Base-by-base conservation (phyloP, 2,113 vertebrate genomes). In the Circaetus gallicus region DNA sequence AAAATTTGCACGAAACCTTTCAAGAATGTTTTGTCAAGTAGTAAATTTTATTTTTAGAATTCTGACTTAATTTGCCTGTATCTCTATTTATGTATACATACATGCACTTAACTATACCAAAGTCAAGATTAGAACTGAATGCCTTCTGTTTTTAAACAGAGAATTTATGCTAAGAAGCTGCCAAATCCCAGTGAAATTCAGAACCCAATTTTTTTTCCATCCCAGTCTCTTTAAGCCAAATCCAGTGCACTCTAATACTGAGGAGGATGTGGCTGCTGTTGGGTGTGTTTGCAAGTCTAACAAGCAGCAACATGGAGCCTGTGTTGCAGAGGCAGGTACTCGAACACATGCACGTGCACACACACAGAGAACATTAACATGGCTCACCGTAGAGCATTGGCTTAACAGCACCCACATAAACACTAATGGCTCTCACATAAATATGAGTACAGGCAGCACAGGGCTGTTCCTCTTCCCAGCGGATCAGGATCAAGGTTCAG, bases 171-270 rank as follows among this genome's bases (percentile, higher is more conserved):
- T 76, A 53, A 83, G 8, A 19, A 94, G 6, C 7, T 72, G 36
- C 2, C 25, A 73, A 63, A 69, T 42, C 8, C 34, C 40, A 47
- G 10, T 59, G 29, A 83, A 61, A 77, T 77, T 73, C 22, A 40
- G 38, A 83, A 31, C 1, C 1, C 4, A 16, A 2, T 53, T 52
- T 52, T 52, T 50, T 69, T 82, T 34, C 7, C 11, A 66, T 56
- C n/a, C 6, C 29, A 10, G 14, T 50, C 14, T 56, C 7, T 61
- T 56, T 55, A 47, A 61, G 34, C 8, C 12, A 78, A 90, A 62
- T 56, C 29, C 2, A 6, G 19, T 61, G 19, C 29, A 43, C 13
- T 24, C 17, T 52, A 28, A 42, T 38, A 52, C 4, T 0, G 0
- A 66, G 50, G 38, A 74, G 10, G 14, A 66, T 62, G 32, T 56